Conservation (phyloP, 2,113 vertebrate species). For the Poeciliopsis prolifica region DNA sequence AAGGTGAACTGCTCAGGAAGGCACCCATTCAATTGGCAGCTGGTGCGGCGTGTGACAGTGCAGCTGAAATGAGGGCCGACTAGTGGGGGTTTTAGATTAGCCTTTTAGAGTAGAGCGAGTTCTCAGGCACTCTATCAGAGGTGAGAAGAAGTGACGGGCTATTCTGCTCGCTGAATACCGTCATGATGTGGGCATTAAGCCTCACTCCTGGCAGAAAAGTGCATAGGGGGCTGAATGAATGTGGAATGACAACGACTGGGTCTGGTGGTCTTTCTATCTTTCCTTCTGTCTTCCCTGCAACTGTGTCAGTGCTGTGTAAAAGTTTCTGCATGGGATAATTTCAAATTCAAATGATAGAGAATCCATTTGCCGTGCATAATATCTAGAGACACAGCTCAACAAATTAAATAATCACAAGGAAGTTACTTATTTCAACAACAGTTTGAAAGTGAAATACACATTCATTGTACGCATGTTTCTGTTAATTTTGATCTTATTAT, state of each 20-base stretch:
- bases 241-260: constrained; percentile 48
- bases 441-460: no score
- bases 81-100: constrained; percentile 50
- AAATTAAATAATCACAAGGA: neutral
- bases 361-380: neutral
- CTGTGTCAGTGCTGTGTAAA: constrained; percentile 40
- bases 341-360: constrained; percentile 11
- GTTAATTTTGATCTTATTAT: neutral
- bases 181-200: constrained; percentile 71
- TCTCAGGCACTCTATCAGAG: constrained; percentile 56
- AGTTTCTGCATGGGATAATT: constrained; percentile 23
- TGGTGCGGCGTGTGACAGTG: constrained; percentile 36
- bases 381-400: neutral
- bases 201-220: constrained; percentile 62
- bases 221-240: constrained; percentile 57
- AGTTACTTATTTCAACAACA: no score
- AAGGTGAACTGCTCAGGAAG: constrained; percentile 56
- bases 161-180: constrained; percentile 69
- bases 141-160: constrained; percentile 62
- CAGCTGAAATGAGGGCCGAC: constrained; percentile 30
- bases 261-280: constrained; percentile 11
- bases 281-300: neutral
- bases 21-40: constrained; percentile 35
- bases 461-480: neutral
- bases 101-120: constrained; percentile 63